Evolutionary conservation across 2,113 vertebrate species (phyloP), one percentile per base, ranked within the genome.

Genomic region (Notothenia rossii): DNA sequence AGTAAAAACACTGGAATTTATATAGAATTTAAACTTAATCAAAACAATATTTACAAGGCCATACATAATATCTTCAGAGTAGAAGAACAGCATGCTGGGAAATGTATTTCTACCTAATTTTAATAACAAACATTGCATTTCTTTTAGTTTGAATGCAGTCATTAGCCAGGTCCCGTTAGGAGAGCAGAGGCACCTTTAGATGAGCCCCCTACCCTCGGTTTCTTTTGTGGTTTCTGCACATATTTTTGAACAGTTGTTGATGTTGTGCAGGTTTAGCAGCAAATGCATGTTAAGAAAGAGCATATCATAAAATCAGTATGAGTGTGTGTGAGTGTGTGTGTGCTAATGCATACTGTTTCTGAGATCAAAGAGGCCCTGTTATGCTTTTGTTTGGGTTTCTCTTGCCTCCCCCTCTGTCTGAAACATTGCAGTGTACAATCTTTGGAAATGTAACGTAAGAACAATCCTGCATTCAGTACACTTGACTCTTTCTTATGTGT

Each of bases 221-320:
- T 36, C 36, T 36, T 36, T 6, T 1, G 36, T 36, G 36, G 7
- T 36, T 36, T 6, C 55, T 43, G 71, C 71, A 68, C 72, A 79
- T 70, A 79, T 93, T 93, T 93, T 94, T 93, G 86, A 91, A 93
- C 89, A 86, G 63, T 86, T 78, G 72, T 85, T 86, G 75, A 50
- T 88, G 85, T 81, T 70, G 73, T 88, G 36, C 36, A 36, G 36
- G 36, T 1, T 36, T 90, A 72, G 62, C 54, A 86, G 81, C 82
- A 81, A 55, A 90, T 88, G 59, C 65, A 85, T 89, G 71, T 89
- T 88, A 36, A 36, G 36, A 36, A 36, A 36, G 36, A 36, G 25
- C 25, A 25, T 25, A 25, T 25, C 25, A 25, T 25, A 25, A 25
- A 2, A 25, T 25, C 25, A 25, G 25, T n/a, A n/a, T n/a, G n/a